Evolutionary conservation across 92 coral and sea anemone genomes (phyloP).

Genomic region (Zoanthus sociatus): DNA sequence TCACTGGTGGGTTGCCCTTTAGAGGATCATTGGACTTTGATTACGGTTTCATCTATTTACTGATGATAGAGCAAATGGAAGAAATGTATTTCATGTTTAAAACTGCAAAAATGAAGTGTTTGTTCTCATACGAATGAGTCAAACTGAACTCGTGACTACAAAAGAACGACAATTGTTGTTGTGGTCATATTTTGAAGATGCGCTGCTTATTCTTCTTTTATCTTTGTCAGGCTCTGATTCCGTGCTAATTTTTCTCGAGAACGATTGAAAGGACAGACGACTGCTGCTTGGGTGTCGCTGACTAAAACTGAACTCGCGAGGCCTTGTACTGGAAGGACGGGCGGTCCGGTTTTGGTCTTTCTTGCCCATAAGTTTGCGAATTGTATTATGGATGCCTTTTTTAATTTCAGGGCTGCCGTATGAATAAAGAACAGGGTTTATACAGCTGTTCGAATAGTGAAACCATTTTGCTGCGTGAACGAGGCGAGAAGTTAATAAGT

Average conservation of each 20-base stretch:
- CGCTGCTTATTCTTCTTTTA: neutral
- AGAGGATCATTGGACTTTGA: too few species aligned
- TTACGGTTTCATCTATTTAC: too few species aligned
- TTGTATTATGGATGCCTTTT: slow-evolving; percentile 60
- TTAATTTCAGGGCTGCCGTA: slow-evolving; percentile 80
- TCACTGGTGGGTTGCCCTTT: too few species aligned
- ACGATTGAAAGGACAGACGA: neutral
- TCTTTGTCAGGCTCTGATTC: neutral
- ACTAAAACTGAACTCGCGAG: neutral
- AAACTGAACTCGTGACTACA: neutral
- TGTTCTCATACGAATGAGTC: neutral
- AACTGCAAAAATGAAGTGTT: too few species aligned
- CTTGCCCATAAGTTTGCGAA: slow-evolving; percentile 57
- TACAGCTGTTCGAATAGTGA: slow-evolving; percentile 91
- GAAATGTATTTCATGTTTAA: too few species aligned
- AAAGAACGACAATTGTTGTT: neutral
- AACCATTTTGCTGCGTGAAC: slow-evolving; percentile 91
- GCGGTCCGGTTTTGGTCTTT: slow-evolving; percentile 28
- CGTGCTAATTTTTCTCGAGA: neutral
- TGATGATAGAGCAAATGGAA: too few species aligned
- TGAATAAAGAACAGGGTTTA: slow-evolving; percentile 88
- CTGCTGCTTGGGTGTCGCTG: neutral
- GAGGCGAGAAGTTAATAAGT: slow-evolving; percentile 62
- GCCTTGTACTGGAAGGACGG: neutral
- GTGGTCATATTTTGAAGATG: neutral